Percentiles rank a stretch among this genome's conserved stretches.
phyloP scores from a whole-genome alignment of 2,797 vertebrate genomes.

The Anisognathus igniventris region DNA sequence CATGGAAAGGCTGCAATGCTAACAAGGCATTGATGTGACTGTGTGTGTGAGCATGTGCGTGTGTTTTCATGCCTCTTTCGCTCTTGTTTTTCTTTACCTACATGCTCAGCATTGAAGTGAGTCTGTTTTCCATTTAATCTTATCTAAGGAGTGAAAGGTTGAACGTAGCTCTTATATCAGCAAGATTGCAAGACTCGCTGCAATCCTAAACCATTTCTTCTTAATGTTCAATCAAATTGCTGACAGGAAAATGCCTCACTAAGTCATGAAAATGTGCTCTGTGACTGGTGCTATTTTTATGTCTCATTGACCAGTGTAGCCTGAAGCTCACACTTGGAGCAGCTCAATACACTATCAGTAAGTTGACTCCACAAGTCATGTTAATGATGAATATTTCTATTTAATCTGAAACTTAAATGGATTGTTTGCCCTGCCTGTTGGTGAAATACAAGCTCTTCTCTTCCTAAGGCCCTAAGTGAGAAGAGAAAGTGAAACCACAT shows the following conservation, averaged over 20 bases:
- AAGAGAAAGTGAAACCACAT: neutral
- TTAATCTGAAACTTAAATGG: neutral
- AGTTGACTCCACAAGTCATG: neutral
- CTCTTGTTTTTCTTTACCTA: slow-evolving; percentile 39
- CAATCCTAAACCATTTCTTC: slow-evolving; percentile 10
- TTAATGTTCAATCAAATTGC: neutral
- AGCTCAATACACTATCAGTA: neutral
- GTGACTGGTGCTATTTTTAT: slow-evolving; percentile 39
- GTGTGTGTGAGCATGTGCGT: neutral
- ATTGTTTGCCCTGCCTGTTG: neutral
- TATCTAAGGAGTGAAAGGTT: neutral
- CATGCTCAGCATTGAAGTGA: slow-evolving; percentile 22
- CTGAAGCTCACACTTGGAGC: neutral
- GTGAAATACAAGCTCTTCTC: neutral
- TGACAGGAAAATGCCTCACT: slow-evolving; percentile 14
- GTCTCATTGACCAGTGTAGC: slow-evolving; percentile 19
- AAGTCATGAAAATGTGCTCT: slow-evolving; percentile 5
- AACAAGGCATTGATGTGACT: slow-evolving; percentile 1
- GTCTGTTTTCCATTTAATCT: slow-evolving; percentile 40
- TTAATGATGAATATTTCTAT: neutral
- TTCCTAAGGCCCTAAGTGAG: neutral
- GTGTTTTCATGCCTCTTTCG: slow-evolving; percentile 7
- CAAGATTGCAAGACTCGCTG: neutral
- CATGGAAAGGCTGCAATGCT: neutral
- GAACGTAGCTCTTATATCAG: slow-evolving; percentile 11